phyloP scores from a whole-genome alignment of 2,797 vertebrate genomes.

The Poecilia wingei region DNA sequence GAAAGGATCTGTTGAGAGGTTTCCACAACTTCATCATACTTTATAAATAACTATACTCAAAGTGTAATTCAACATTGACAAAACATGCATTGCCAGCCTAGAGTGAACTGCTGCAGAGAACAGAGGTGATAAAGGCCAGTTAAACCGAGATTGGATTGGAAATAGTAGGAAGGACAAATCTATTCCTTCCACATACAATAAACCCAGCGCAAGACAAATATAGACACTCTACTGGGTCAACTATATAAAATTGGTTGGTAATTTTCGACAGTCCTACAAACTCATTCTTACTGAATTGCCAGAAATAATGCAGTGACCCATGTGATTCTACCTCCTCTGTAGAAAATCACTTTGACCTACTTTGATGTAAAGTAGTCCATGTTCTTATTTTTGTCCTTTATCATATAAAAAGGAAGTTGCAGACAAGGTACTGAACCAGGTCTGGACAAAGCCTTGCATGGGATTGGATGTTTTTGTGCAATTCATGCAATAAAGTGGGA shows the following conservation, averaged over 20 bases:
- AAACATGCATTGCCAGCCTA: constrained; percentile 12
- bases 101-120: constrained; percentile 15
- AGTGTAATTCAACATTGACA: constrained; percentile 12
- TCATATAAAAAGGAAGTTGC: constrained; percentile 52
- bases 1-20: constrained; percentile 10
- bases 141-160: constrained; percentile 42
- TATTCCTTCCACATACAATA: constrained; percentile 40
- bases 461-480: constrained; percentile 5
- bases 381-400: constrained; percentile 74
- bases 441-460: constrained; percentile 13
- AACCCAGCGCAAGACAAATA: constrained; percentile 69
- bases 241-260: constrained; percentile 78
- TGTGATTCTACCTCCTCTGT: constrained; percentile 73
- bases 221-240: constrained; percentile 80
- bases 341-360: constrained; percentile 82
- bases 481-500: neutral
- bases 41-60: neutral
- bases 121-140: constrained; percentile 37
- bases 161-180: constrained; percentile 45
- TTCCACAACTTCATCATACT: constrained; percentile 2
- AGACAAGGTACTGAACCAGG: constrained; percentile 22
- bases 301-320: constrained; percentile 85
- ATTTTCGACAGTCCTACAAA: constrained; percentile 78
- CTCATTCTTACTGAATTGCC: constrained; percentile 74
- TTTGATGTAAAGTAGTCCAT: constrained; percentile 80